phyloP scores from a whole-genome alignment of 2,113 vertebrate species.

The Corvus moneduloides region DNA sequence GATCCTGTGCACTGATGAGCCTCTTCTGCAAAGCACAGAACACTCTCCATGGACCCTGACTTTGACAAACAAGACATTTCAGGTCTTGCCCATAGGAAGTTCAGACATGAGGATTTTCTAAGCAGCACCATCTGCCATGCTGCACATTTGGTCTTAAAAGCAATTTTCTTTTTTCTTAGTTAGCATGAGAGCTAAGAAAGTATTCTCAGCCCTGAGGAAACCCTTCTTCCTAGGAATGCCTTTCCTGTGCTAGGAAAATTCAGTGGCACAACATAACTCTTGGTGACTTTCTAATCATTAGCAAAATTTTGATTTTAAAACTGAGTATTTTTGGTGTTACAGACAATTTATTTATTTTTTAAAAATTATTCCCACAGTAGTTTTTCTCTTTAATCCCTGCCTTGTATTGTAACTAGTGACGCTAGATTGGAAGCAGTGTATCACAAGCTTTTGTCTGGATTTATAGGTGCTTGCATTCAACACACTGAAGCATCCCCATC shows the following conservation, averaged over 20 bases:
- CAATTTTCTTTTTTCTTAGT: background rate
- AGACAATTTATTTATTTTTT: background rate
- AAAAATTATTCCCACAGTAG: background rate
- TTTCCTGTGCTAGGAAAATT: background rate
- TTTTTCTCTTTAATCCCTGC: background rate
- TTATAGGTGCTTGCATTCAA: background rate
- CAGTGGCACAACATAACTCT: background rate
- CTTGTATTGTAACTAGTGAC: background rate
- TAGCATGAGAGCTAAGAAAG: background rate
- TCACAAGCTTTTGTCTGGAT: background rate
- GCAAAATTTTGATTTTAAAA: background rate
- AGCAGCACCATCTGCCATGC: background rate
- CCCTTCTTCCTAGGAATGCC: background rate
- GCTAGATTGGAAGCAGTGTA: background rate
- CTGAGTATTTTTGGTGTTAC: background rate
- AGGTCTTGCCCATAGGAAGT: background rate
- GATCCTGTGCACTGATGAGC: background rate
- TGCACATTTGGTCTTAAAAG: background rate
- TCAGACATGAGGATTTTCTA: background rate
- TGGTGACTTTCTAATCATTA: background rate
- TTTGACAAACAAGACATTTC: background rate
- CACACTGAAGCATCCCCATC: rapidly evolving
- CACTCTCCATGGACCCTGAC: background rate
- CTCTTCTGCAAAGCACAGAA: background rate
- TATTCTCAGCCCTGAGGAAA: background rate